phyloP scores from a whole-genome alignment of 2,113 vertebrate genomes.

The Scatophagus argus region DNA sequence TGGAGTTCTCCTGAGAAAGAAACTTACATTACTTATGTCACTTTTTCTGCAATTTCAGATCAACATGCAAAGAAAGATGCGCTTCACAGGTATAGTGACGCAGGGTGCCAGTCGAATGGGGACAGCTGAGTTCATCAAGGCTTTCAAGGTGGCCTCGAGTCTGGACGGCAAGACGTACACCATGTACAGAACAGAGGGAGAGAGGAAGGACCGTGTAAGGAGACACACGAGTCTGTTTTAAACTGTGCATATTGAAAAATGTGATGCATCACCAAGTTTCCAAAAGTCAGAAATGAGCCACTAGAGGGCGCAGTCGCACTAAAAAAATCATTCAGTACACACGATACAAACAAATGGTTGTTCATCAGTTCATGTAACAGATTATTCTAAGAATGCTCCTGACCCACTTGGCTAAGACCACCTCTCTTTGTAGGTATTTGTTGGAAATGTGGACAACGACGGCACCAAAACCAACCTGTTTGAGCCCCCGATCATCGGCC shows the following conservation, averaged over 20 bases:
- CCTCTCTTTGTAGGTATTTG: constrained; percentile 84
- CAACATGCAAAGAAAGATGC: constrained; percentile 91
- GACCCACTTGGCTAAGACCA: background rate
- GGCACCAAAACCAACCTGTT: constrained; percentile 89
- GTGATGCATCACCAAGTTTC: too few relatives aligned
- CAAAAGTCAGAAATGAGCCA: too few relatives aligned
- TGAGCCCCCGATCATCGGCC: constrained; percentile 86
- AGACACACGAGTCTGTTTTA: too few relatives aligned
- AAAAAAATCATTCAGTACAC: too few relatives aligned
- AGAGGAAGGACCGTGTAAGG: constrained; percentile 85
- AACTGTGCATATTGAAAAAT: too few relatives aligned
- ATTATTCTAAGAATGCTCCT: background rate
- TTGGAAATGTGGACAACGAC: constrained; percentile 89
- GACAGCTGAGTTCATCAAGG: constrained; percentile 86
- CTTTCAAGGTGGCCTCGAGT: constrained; percentile 93
- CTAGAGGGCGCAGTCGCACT: too few relatives aligned
- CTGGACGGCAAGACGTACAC: constrained; percentile 86
- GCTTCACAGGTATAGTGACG: constrained; percentile 88
- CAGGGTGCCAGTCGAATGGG: constrained; percentile 93
- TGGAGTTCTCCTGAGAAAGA: background rate
- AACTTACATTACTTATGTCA: background rate
- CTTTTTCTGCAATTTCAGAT: constrained; percentile 78
- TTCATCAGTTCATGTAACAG: background rate
- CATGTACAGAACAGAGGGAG: constrained; percentile 78
- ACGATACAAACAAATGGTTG: too few relatives aligned